A percentile compares a stretch with the other conserved stretches of the same genome.
phyloP scores from a whole-genome alignment of 2,888 invertebrate species.

The Balanococcus diminutus region DNA sequence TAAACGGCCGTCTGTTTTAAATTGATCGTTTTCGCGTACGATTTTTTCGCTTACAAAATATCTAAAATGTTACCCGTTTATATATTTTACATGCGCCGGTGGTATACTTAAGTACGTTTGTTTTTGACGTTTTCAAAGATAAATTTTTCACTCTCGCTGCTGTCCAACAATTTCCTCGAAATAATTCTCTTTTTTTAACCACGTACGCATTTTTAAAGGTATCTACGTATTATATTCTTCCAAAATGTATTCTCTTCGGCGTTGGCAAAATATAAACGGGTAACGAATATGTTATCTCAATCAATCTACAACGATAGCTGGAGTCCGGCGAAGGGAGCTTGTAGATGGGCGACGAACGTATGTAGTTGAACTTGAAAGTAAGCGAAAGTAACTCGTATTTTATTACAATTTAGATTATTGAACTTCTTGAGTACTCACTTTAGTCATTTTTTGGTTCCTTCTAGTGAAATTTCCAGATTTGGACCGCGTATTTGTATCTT shows the following conservation, averaged over 20 bases:
- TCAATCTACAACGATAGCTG: no score
- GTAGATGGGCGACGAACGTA: no score
- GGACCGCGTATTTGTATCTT: no score
- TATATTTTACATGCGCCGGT: slow-evolving; percentile 40
- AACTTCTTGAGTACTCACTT: no score
- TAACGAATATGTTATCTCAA: background rate
- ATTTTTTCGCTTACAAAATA: slow-evolving; percentile 43
- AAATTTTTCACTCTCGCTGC: slow-evolving; percentile 31
- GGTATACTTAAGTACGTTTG: slow-evolving; percentile 45
- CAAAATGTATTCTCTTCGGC: background rate
- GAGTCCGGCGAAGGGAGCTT: no score
- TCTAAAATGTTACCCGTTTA: slow-evolving; percentile 38
- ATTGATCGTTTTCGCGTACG: slow-evolving; percentile 22
- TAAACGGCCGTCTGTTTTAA: slow-evolving; percentile 39
- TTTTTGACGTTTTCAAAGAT: slow-evolving; percentile 48
- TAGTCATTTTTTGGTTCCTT: no score
- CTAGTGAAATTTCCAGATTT: no score
- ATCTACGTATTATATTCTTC: background rate
- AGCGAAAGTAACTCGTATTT: no score
- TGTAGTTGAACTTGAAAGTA: no score
- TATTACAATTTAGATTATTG: no score
- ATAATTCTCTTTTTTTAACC: background rate
- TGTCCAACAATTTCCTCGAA: slow-evolving; percentile 7
- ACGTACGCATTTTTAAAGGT: slow-evolving; percentile 2
- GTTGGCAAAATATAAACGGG: background rate